A percentile compares a stretch with the other conserved stretches of the same genome.
These are phyloP conservation scores for Pterostichus niger DNA, from an alignment of 2,888 invertebrate genomes.

Conservation along the genomic window DNA sequence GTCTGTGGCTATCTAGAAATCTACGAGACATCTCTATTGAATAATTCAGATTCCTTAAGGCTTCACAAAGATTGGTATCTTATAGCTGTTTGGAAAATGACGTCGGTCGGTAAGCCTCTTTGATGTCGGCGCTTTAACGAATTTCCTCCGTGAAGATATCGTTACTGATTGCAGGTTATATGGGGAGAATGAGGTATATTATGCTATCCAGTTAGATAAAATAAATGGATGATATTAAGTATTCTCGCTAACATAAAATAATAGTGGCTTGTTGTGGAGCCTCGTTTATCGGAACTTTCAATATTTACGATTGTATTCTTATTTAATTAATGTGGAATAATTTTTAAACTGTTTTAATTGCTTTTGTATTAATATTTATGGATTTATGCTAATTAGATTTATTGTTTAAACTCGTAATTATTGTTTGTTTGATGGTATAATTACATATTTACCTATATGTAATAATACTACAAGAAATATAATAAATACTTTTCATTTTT, in stretches of 20 bases:
- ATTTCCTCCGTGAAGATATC: conserved; percentile 31
- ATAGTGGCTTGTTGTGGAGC: background rate
- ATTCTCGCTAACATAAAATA: background rate
- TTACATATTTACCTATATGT: background rate
- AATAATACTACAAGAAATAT: background rate
- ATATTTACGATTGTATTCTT: background rate
- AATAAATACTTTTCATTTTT: too few relatives aligned
- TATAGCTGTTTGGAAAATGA: conserved; percentile 31
- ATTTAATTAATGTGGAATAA: too few relatives aligned
- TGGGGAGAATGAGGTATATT: conserved; percentile 8
- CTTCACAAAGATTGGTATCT: conserved; percentile 35
- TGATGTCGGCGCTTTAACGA: conserved; percentile 47
- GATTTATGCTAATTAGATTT: conserved; percentile 14
- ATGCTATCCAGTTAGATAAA: conserved; percentile 3
- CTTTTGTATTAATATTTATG: conserved; percentile 14
- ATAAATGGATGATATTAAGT: conserved; percentile 33
- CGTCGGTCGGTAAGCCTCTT: conserved; percentile 20
- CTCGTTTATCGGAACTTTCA: background rate
- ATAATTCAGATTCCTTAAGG: conserved; percentile 63
- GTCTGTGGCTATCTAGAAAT: conserved; percentile 12
- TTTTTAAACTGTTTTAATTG: conserved; percentile 17
- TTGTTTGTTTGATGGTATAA: background rate
- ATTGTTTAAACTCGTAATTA: conserved; percentile 7
- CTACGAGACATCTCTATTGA: conserved; percentile 59
- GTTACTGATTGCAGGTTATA: conserved; percentile 36